A percentile compares a stretch with the other conserved stretches of the same genome.
These are phyloP conservation scores for Dipodomys spectabilis DNA, from an alignment of 2,113 vertebrate genomes.

Conservation along the genomic window DNA sequence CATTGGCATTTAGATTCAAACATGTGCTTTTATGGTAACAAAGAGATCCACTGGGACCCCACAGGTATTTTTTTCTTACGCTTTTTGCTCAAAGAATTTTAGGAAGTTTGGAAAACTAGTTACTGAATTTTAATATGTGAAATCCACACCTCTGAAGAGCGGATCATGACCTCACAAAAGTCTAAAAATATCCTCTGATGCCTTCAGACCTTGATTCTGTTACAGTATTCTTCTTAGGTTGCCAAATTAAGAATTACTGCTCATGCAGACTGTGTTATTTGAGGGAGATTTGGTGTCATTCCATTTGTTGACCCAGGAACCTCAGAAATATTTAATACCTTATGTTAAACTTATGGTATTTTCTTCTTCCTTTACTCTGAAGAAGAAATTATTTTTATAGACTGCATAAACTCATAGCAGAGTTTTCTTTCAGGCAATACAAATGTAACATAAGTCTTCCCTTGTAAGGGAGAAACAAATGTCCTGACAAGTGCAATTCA, in stretches of 20 bases:
- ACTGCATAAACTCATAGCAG: constrained; percentile 23
- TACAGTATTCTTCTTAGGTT: constrained; percentile 71
- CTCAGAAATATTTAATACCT: constrained; percentile 53
- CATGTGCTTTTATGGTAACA: neutral
- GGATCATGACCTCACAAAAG: constrained; percentile 68
- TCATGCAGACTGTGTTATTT: constrained; percentile 11
- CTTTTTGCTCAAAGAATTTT: constrained; percentile 26
- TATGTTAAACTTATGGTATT: constrained; percentile 65
- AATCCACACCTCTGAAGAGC: constrained; percentile 74
- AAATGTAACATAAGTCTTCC: constrained; percentile 63
- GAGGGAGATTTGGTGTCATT: constrained; percentile 40
- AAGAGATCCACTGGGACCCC: neutral
- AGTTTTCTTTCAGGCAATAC: constrained; percentile 71
- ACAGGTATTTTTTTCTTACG: constrained; percentile 3
- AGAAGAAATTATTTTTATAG: constrained; percentile 73
- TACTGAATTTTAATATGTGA: constrained; percentile 78
- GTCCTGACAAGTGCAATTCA: constrained; percentile 36
- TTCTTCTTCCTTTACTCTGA: constrained; percentile 75
- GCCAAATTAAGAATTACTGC: constrained; percentile 68
- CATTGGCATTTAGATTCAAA: constrained; percentile 51
- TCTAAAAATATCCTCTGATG: constrained; percentile 81
- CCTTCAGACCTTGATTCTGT: constrained; percentile 70
- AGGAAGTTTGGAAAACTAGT: constrained; percentile 55
- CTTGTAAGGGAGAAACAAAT: constrained; percentile 45
- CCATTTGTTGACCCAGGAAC: constrained; percentile 51